Evolutionary conservation across 2,113 vertebrate species (phyloP).

Genomic region (Plecotus auritus): DNA sequence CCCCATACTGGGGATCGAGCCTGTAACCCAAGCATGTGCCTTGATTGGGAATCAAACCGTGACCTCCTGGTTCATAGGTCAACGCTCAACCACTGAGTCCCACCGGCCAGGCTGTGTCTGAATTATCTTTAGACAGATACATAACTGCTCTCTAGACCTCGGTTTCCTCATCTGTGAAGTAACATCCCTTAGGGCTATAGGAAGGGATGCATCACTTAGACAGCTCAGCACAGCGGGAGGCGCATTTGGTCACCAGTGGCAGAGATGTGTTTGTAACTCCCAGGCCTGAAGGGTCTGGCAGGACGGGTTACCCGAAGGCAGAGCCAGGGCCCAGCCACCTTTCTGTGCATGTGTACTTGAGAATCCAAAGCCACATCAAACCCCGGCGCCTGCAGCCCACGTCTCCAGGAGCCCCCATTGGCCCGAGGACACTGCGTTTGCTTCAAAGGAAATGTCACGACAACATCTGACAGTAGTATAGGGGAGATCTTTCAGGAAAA

Average conservation of each 20-base stretch:
- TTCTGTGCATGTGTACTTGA: neutral
- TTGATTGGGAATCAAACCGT: no score
- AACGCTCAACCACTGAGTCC: no score
- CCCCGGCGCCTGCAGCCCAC: neutral
- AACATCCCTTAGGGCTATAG: neutral
- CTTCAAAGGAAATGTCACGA: neutral
- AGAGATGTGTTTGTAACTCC: neutral
- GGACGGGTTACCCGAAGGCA: neutral
- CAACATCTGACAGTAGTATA: neutral
- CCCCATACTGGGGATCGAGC: no score
- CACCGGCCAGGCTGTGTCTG: no score
- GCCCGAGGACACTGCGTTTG: neutral
- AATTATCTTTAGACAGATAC: no score
- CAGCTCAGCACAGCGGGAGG: neutral
- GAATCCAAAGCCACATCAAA: neutral
- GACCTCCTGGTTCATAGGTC: no score
- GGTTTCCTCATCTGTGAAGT: neutral
- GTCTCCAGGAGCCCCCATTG: neutral
- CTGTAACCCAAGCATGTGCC: no score
- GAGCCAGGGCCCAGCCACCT: neutral
- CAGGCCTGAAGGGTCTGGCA: neutral
- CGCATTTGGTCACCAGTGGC: neutral
- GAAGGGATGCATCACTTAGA: neutral
- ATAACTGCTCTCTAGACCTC: neutral
- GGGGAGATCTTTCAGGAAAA: conserved; percentile 56